Evolutionary conservation across 2,888 invertebrate genomes (phyloP).

Genomic region (Molanna angustata): DNA sequence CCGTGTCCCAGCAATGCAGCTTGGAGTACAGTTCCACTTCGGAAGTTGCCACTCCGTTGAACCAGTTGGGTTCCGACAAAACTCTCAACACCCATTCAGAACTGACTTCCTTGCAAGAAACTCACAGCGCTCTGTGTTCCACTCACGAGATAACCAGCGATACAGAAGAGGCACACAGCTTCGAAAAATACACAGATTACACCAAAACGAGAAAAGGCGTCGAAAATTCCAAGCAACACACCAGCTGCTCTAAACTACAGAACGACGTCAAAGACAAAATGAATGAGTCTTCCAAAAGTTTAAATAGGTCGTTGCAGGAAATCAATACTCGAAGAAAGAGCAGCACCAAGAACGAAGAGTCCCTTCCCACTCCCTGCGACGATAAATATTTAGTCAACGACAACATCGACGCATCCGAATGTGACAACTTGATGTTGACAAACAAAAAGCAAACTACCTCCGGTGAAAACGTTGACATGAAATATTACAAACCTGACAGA

Average conservation of each 20-base stretch:
- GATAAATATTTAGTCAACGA: constrained; percentile 22
- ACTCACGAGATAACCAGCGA: constrained; percentile 52
- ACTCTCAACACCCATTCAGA: constrained; percentile 53
- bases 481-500: constrained; percentile 9
- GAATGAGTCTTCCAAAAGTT: constrained; percentile 7
- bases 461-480: neutral
- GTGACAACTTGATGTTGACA: constrained; percentile 23
- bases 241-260: constrained; percentile 38
- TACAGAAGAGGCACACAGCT: constrained; percentile 53
- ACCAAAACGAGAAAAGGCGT: constrained; percentile 45
- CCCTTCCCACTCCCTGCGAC: constrained; percentile 1
- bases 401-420: constrained; percentile 22
- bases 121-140: constrained; percentile 51
- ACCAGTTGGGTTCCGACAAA: constrained; percentile 52
- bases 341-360: constrained; percentile 7
- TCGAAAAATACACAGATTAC: constrained; percentile 53
- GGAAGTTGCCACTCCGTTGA: constrained; percentile 49
- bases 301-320: constrained; percentile 29
- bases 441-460: neutral
- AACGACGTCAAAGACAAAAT: constrained; percentile 15
- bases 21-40: constrained; percentile 66
- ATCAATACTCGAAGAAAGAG: constrained; percentile 16
- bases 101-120: constrained; percentile 50
- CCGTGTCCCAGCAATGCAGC: constrained; percentile 69
- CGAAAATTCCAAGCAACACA: constrained; percentile 39